These are phyloP conservation scores for Homalodisca vitripennis DNA, from an alignment of 1,140 invertebrate genomes.

Conservation along the genomic window DNA sequence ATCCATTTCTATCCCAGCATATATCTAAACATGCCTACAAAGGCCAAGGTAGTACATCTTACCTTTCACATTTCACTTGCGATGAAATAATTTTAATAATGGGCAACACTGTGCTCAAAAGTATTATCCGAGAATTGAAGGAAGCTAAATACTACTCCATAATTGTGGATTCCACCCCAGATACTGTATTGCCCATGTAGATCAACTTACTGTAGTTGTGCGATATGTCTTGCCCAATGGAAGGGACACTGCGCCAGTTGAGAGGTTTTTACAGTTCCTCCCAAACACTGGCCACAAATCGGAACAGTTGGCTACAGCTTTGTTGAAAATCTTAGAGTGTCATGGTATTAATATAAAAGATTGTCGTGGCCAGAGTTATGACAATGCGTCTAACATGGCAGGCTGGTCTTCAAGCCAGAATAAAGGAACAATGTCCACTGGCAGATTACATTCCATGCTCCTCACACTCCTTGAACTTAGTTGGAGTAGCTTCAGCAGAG, in stretches of 20 bases:
- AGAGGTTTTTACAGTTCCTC: neutral
- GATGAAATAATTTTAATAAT: slow-evolving; percentile 7
- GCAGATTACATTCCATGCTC: slow-evolving; percentile 41
- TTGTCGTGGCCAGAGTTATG: slow-evolving; percentile 41
- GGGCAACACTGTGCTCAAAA: slow-evolving; percentile 5
- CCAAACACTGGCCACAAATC: neutral
- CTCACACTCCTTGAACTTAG: slow-evolving; percentile 44
- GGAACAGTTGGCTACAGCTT: neutral
- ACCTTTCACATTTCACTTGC: slow-evolving; percentile 21
- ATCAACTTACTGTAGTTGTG: neutral
- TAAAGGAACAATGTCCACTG: slow-evolving; percentile 40
- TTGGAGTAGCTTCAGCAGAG: slow-evolving; percentile 42
- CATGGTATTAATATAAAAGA: slow-evolving; percentile 27
- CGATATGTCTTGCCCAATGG: neutral
- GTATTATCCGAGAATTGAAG: neutral
- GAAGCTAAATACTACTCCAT: neutral
- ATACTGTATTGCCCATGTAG: neutral
- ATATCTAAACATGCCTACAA: slow-evolving; percentile 32
- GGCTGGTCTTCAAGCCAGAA: slow-evolving; percentile 42
- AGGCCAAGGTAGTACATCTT: slow-evolving; percentile 32
- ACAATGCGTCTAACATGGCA: slow-evolving; percentile 42
- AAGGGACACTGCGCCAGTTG: neutral
- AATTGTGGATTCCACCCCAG: neutral
- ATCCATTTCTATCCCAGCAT: slow-evolving; percentile 38
- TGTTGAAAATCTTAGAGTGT: neutral